Conservation (phyloP, 1,140 invertebrate species). For the Carposina sasakii region DNA sequence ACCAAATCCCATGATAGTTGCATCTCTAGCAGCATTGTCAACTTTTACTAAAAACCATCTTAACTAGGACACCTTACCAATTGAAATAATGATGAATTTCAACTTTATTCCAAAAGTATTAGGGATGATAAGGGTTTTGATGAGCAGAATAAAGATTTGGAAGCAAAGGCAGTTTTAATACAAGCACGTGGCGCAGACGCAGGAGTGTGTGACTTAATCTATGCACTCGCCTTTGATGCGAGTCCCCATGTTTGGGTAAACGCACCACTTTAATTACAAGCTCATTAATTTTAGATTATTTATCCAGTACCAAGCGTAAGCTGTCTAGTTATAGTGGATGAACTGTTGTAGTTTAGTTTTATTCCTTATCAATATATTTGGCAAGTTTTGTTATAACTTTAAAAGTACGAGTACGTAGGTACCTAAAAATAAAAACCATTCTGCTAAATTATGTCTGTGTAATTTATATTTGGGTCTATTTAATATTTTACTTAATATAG, state of each 20-base stretch:
- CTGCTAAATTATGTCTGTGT: too few species aligned
- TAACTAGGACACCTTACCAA: slow-evolving; percentile 16
- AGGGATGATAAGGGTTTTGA: not conserved
- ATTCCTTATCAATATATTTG: too few species aligned
- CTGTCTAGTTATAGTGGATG: not conserved
- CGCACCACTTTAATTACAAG: slow-evolving; percentile 57
- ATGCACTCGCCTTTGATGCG: slow-evolving; percentile 49
- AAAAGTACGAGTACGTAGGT: too few species aligned
- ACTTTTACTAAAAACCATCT: slow-evolving; percentile 34
- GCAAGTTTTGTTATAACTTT: too few species aligned
- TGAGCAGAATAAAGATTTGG: too few species aligned
- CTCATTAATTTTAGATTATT: slow-evolving; percentile 67
- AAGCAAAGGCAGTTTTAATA: too few species aligned
- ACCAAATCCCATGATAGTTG: slow-evolving; percentile 62
- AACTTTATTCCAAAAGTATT: slow-evolving; percentile 14
- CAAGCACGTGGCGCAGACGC: slow-evolving; percentile 61
- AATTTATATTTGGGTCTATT: too few species aligned
- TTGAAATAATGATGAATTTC: slow-evolving; percentile 9
- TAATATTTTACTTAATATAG: too few species aligned
- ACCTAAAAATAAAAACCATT: too few species aligned
- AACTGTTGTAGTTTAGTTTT: not conserved
- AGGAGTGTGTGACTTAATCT: slow-evolving; percentile 51
- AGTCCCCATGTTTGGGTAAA: slow-evolving; percentile 59
- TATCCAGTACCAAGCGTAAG: slow-evolving; percentile 20
- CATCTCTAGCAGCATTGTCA: slow-evolving; percentile 62